These are phyloP conservation scores for Colius striatus DNA, from an alignment of 2,113 vertebrate species.

Conservation along the genomic window DNA sequence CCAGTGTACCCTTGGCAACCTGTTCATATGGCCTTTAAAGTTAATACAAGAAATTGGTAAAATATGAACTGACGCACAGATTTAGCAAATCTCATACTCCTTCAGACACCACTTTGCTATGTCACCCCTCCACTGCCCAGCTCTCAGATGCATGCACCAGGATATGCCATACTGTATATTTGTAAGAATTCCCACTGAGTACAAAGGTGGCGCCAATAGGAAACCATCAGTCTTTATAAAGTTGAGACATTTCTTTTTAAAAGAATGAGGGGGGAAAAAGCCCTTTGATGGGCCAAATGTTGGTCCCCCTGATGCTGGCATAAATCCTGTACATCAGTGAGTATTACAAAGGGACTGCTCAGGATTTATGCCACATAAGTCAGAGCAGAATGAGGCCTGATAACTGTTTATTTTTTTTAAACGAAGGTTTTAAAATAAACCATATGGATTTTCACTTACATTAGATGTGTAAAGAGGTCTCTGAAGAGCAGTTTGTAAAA, in stretches of 20 bases:
- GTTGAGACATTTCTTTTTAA: conserved; percentile 39
- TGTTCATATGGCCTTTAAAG: conserved; percentile 56
- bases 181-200: background rate
- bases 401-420: conserved; percentile 22
- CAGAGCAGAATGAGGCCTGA: conserved; percentile 57
- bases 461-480: conserved; percentile 62
- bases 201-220: conserved; percentile 30
- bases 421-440: conserved; percentile 62
- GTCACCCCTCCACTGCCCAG: background rate
- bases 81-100: background rate
- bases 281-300: background rate
- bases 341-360: conserved; percentile 34
- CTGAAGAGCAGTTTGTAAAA: conserved; percentile 59
- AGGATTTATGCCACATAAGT: conserved; percentile 55
- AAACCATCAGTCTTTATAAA: conserved; percentile 52
- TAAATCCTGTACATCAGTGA: conserved; percentile 18
- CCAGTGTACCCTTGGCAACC: conserved; percentile 63
- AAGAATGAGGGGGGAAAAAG: background rate
- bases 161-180: background rate
- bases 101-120: background rate
- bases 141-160: background rate
- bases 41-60: conserved; percentile 52
- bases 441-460: conserved; percentile 61
- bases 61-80: conserved; percentile 31
- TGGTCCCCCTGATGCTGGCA: background rate